Percentiles rank a stretch among this genome's conserved stretches.
phyloP scores from a whole-genome alignment of 2,888 invertebrate species.

The Cremastobaeus sp. region DNA sequence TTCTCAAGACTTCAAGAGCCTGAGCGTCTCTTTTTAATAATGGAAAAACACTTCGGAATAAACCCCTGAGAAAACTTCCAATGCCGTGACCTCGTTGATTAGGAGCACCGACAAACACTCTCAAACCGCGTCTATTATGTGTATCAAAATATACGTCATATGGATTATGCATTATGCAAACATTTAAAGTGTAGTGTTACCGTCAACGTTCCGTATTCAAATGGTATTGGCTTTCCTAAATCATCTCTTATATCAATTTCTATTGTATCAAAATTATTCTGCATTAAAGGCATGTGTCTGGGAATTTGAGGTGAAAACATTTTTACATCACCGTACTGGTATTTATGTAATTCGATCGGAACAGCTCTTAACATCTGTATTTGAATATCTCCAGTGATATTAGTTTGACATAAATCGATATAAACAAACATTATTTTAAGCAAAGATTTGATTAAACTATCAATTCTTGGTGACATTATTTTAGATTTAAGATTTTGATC shows the following conservation, averaged over 20 bases:
- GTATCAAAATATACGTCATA: slow-evolving; percentile 13
- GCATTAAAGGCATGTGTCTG: slow-evolving; percentile 37
- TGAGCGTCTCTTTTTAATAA: too few relatives aligned
- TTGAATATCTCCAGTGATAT: slow-evolving; percentile 32
- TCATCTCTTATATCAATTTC: slow-evolving; percentile 52
- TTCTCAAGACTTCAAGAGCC: too few relatives aligned
- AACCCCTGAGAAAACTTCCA: slow-evolving; percentile 13
- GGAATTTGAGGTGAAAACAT: too few relatives aligned
- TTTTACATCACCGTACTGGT: slow-evolving; percentile 16
- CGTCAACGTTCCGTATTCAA: slow-evolving; percentile 36
- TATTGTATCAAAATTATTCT: slow-evolving; percentile 31
- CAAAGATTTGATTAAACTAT: slow-evolving; percentile 2
- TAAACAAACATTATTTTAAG: slow-evolving; percentile 32
- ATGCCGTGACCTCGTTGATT: slow-evolving; percentile 3
- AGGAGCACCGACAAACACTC: slow-evolving; percentile 1
- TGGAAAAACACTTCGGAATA: slow-evolving; percentile 24
- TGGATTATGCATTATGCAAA: background rate
- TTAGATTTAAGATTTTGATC: too few relatives aligned
- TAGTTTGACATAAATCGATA: slow-evolving; percentile 18
- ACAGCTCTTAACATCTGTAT: slow-evolving; percentile 26
- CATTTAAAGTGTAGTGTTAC: slow-evolving; percentile 27
- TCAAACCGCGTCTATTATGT: background rate
- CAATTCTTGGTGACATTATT: too few relatives aligned
- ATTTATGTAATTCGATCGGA: slow-evolving; percentile 13
- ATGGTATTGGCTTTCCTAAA: slow-evolving; percentile 42